Base-by-base conservation (phyloP, 2,113 vertebrate species). In the Dicaeum eximium region DNA sequence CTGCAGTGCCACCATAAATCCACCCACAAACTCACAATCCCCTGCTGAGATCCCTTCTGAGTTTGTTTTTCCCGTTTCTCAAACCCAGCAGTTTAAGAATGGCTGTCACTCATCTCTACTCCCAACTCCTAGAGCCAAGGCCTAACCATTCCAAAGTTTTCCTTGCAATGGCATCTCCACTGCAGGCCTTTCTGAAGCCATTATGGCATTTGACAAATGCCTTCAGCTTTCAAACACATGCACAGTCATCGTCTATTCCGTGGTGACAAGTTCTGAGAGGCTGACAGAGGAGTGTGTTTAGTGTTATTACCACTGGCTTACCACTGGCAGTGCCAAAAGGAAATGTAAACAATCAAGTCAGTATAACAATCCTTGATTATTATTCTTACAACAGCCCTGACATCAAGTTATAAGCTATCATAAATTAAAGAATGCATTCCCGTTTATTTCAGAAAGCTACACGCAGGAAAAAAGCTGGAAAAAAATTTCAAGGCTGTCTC, bases 301-400 rank as follows among this genome's bases (percentile, higher is more conserved):
- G 47, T 11, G 50, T 62, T 92, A 87, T 42, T 95, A 94, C 74
- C 58, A 80, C 78, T 80, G 65, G 31, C 30, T 61, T 87, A 73
- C 40, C 85, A 47, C 54, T 93, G 75, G 45, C 86, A 93, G 14
- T 27, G 51, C 86, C 87, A 93, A 86, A 88, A 95, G 47, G 62
- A 96, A 80, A 95, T 33, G 25, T 91, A 96, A 92, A 91, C 71
- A 67, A 92, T n/a, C 62, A 31, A 82, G 67, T 54, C 35, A 51
- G 60, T 66, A 2, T 38, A 80, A 73, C 15, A 80, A 77, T 10
- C 37, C 51, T 56, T 71, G 89, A 75, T 93, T 95, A 86, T 93
- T 96, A 58, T 95, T 96, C 67, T 96, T 96, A 96, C 62, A 92
- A 44, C 24, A 95, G 67, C 50, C 90, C 61, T 77, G 57, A 77